Base-by-base conservation (phyloP, 1,140 invertebrate genomes). In the Leguminivora glycinivorella region DNA sequence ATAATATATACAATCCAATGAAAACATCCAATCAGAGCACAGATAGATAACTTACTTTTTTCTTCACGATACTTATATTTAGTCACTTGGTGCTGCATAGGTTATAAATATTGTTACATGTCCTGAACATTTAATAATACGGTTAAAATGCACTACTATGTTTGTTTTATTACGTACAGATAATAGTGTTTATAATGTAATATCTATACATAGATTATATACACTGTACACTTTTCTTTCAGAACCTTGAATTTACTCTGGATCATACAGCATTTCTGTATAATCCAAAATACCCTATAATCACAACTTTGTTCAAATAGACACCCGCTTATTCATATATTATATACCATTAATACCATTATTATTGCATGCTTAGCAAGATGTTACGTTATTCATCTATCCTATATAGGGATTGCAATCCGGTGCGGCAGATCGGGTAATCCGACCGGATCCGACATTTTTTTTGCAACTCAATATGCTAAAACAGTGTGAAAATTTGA, bases 271-370 rank as follows among this genome's bases (percentile, higher is more conserved):
- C n/a, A 22, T 22, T 52, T 22, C 22, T 22, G 22, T 22, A 52
- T 22, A 52, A 22, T 52, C n/a, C 7, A 22, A 52, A 22, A 22
- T 52, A 52, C 47, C 2, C 47, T 52, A 52, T 9, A 52, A 52
- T 52, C 47, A 52, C 47, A 52, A 52, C 19, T 52, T 19, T 52
- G 17, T 52, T 52, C 47, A 52, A 52, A 22, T 52, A 52, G 19
- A 52, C 47, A 52, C 47, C 19, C 47, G 47, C 19, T 52, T 52
- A 22, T 22, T 19, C n/a, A 52, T 7, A 52, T 7, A 52, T 6
- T 17, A 52, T 4, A 43, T 43, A 43, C n/a, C 10, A 6, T n/a
- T n/a, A n/a, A n/a, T n/a, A n/a, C 38, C 40, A 43, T n/a, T 43
- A 43, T 43, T 43, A 14, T 43, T n/a, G 40, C 17, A 17, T 43